These are phyloP conservation scores for Geococcyx californianus DNA, from an alignment of 2,113 vertebrate species.

Conservation along the genomic window DNA sequence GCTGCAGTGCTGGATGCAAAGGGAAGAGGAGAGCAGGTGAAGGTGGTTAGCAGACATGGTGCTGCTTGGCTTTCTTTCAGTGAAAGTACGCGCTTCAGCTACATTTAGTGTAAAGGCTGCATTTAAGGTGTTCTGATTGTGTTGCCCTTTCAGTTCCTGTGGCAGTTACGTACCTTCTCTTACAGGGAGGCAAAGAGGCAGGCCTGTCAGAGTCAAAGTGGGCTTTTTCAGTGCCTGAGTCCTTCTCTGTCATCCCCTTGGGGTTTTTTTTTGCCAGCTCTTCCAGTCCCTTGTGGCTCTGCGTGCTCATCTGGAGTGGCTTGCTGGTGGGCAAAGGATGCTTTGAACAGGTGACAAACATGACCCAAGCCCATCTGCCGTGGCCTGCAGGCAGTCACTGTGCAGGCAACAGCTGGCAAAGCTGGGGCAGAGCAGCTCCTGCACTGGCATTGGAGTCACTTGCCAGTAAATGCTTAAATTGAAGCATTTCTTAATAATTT, in stretches of 20 bases:
- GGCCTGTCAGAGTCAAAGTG: too few species aligned
- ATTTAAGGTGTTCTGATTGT: not conserved
- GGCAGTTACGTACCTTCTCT: not conserved
- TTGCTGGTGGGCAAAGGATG: not conserved
- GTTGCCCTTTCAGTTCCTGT: not conserved
- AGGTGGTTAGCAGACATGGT: not conserved
- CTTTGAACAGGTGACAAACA: not conserved
- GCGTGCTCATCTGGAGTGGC: not conserved
- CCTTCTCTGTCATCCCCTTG: too few species aligned
- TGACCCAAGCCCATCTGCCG: not conserved
- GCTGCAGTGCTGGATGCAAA: rapidly evolving
- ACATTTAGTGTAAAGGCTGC: not conserved
- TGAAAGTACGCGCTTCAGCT: not conserved
- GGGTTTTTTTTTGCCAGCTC: not conserved
- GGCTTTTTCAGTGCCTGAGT: too few species aligned
- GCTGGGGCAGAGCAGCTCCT: not conserved
- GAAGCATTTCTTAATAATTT: not conserved
- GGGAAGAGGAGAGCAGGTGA: not conserved
- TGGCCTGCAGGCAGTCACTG: not conserved
- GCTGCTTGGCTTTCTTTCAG: not conserved
- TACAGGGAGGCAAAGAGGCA: too few species aligned
- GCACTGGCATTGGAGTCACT: not conserved
- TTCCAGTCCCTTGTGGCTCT: not conserved
- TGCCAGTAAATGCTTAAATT: not conserved
- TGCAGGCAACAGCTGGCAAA: not conserved